Evolutionary conservation across 2,113 vertebrate genomes (phyloP).

Genomic region (Gadus macrocephalus): DNA sequence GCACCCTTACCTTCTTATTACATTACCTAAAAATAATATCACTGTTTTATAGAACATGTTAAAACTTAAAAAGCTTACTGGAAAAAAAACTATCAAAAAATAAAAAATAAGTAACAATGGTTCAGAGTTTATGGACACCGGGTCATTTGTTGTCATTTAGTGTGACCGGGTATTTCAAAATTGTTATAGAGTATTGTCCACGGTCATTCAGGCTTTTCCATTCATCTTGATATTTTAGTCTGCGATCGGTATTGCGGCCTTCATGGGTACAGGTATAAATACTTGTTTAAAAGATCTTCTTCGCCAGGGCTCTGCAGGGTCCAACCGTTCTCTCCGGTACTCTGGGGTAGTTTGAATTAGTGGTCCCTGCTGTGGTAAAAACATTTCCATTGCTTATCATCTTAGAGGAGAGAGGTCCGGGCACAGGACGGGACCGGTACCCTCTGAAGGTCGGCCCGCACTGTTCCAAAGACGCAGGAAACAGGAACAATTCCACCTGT

Average conservation of each 20-base stretch:
- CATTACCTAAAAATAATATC: constrained; percentile 48
- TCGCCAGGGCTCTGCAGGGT: constrained; percentile 27
- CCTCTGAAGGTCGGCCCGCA: constrained; percentile 33
- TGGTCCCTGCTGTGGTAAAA: too few species aligned
- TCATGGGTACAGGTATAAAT: constrained; percentile 27
- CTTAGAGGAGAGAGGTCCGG: too few species aligned
- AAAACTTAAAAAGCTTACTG: constrained; percentile 20
- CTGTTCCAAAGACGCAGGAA: constrained; percentile 40
- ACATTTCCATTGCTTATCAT: too few species aligned
- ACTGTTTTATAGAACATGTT: constrained; percentile 17
- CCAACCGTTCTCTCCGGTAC: constrained; percentile 10
- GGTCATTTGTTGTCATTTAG: too few species aligned
- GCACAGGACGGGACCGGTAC: constrained; percentile 24
- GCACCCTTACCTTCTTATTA: constrained; percentile 49
- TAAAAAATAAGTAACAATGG: background rate
- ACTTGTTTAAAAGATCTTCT: constrained; percentile 32
- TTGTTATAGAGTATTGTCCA: too few species aligned
- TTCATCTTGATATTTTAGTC: constrained; percentile 17
- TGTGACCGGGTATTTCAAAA: too few species aligned
- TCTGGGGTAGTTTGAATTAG: too few species aligned
- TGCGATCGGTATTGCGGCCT: constrained; percentile 23
- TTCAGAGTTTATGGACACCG: too few species aligned
- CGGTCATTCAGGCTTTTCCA: background rate
- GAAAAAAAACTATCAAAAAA: background rate
- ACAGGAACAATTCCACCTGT: constrained; percentile 48